Conservation (phyloP, 2,888 invertebrate genomes). For the Mythimna vitellina region DNA sequence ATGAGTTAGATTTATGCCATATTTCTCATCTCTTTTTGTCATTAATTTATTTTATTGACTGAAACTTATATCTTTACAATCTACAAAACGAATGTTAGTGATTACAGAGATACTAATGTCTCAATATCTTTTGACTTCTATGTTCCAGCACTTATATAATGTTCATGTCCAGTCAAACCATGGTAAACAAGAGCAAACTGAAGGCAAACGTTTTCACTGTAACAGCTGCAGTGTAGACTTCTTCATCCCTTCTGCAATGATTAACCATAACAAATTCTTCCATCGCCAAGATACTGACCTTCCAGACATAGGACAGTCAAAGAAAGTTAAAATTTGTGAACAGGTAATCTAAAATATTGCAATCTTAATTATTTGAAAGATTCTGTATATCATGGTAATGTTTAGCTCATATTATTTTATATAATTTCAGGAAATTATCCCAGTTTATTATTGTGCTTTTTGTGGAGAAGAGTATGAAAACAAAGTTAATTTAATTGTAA, state of each 20-base stretch:
- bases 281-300: slow-evolving; percentile 85
- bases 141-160: slow-evolving; percentile 89
- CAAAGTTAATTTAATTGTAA: slow-evolving; percentile 92
- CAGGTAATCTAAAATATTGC: slow-evolving; percentile 72
- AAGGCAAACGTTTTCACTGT: slow-evolving; percentile 82
- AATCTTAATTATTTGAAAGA: neutral
- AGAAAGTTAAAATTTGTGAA: slow-evolving; percentile 79
- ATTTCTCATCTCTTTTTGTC: neutral
- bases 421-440: slow-evolving; percentile 81
- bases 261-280: slow-evolving; percentile 90
- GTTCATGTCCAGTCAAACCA: slow-evolving; percentile 90
- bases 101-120: neutral
- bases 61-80: neutral
- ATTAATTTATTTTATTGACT: neutral
- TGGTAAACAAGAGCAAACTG: slow-evolving; percentile 66
- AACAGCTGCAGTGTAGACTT: slow-evolving; percentile 91
- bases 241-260: slow-evolving; percentile 88
- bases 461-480: slow-evolving; percentile 93
- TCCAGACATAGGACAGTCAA: slow-evolving; percentile 82
- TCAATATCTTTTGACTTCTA: slow-evolving; percentile 15
- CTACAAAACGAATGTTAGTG: neutral
- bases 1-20: neutral
- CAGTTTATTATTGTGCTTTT: slow-evolving; percentile 86
- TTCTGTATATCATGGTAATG: neutral
- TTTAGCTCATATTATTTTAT: neutral